Base-by-base conservation (phyloP, 1,140 invertebrate species). In the Planococcus citri region DNA sequence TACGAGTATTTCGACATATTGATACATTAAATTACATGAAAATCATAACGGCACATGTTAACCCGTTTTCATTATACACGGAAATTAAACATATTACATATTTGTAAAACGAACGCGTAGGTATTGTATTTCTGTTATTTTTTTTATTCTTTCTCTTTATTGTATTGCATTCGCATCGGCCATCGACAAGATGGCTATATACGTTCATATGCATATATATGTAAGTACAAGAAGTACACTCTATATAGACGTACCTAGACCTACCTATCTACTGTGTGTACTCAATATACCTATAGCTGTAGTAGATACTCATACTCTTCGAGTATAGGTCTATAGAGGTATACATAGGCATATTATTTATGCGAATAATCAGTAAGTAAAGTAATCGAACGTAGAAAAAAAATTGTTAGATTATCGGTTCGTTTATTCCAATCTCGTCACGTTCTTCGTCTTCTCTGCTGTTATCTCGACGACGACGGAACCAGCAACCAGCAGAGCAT, bases 361-460 rank as follows among this genome's bases (percentile, higher is more conserved):
- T 64, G 60, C 60, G 60, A 64, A 64, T 64, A 64, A 64, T 64
- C 60, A 64, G 60, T 20, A 27, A 20, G 4, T 25, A 21, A 17
- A 24, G 60, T 20, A 58, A 60, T 24, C 6, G 10, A 64, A 64
- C 10, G 10, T 24, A 27, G 20, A 25, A 24, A 64, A 25, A 64
- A 64, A 64, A 64, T 64, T 64, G 60, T 64, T 25, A 64, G 57
- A 60, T 60, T 64, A 64, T 64, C 60, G 22, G 21, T 3, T 27
- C 60, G 60, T 64, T 64, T 64, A 64, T 64, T 64, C 60, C 60
- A 64, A 64, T 64, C 60, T 64, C 25, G 60, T 64, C 60, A 64
- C 60, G 60, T 64, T 20, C 17, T 3, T 64, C 60, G 60, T 64
- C 60, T 25, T 12, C 4, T 25, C 60, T n/a, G n/a, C n/a, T n/a